Evolutionary conservation across 2,797 vertebrate genomes (phyloP), one percentile per base, ranked within the genome.

Genomic region (Etheostoma perlongum): DNA sequence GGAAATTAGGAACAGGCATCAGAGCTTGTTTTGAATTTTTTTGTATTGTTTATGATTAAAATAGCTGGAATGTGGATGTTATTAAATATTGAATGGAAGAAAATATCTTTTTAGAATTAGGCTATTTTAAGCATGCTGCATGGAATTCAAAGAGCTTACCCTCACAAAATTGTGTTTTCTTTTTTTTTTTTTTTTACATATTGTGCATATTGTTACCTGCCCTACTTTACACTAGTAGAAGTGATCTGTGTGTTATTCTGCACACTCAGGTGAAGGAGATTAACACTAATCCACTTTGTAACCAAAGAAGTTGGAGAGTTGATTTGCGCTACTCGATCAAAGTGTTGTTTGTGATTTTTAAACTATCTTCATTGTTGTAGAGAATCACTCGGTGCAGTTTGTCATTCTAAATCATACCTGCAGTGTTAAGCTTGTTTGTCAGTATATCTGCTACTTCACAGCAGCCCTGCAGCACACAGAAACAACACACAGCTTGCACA

Each of bases 281-380:
- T 90, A 88, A 58, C 72, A 16, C 84, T 81, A 81, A 86, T 82
- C 85, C 79, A 72, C 72, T 78, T 59, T 63, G 72, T 54, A 87
- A 79, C 72, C 74, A 62, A 79, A 87, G 77, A 79, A 78, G 59
- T 80, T 76, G 30, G 60, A 74, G 63, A 60, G 51, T 81, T 82
- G 76, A 36, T 78, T 62, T 47, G 62, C 42, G 51, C 67, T 67
- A 25, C 62, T 68, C 48, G 13, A 68, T 75, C 70, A 9, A 14
- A 67, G 67, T 36, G 63, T 49, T 19, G 21, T 42, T 67, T 74
- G 36, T 23, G 46, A 51, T 67, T 63, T 66, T 8, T 47, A 72
- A 74, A 71, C 23, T 18, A 21, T 55, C 68, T 51, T 69, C 58
- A 52, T 75, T 60, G 42, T 36, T 80, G 40, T 75, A 42, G 62